Conservation (phyloP, 2,797 vertebrate genomes). For the Thalassophryne amazonica region DNA sequence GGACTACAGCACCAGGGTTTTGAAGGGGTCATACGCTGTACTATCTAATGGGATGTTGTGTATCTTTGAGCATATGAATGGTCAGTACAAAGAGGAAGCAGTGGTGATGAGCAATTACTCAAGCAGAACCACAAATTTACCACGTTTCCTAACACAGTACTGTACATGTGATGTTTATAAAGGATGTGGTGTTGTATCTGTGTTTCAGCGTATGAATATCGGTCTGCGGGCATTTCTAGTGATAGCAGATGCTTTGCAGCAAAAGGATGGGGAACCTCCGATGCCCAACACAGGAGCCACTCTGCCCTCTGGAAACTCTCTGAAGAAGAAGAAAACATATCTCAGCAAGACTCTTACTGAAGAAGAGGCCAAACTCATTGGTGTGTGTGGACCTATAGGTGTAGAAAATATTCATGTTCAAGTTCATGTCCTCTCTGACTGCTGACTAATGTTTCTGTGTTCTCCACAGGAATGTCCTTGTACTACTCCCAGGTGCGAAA, state of each 20-base stretch:
- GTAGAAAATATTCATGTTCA: neutral
- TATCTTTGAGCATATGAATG: neutral
- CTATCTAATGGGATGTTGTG: too few relatives aligned
- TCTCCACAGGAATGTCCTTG: constrained; percentile 89
- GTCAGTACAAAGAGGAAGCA: neutral
- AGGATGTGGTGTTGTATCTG: constrained; percentile 12
- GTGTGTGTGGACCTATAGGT: constrained; percentile 69
- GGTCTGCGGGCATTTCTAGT: constrained; percentile 96
- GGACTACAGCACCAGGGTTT: too few relatives aligned
- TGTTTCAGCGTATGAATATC: constrained; percentile 96
- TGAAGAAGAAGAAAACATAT: constrained; percentile 98
- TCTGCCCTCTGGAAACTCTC: constrained; percentile 95
- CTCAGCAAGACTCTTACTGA: constrained; percentile 98
- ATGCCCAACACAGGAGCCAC: constrained; percentile 99
- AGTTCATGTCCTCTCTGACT: constrained; percentile 3
- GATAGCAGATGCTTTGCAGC: constrained; percentile 96
- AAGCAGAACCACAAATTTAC: neutral
- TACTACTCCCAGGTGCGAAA: constrained; percentile 99
- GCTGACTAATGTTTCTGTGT: neutral
- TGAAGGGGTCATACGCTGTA: too few relatives aligned
- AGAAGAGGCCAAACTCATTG: constrained; percentile 97
- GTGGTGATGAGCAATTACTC: neutral
- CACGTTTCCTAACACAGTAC: neutral
- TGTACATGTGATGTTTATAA: neutral
- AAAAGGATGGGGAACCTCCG: constrained; percentile 97